A percentile compares a stretch with the other conserved stretches of the same genome.
These are phyloP conservation scores for Alitta virens DNA, from an alignment of 2,888 invertebrate species.

Conservation along the genomic window DNA sequence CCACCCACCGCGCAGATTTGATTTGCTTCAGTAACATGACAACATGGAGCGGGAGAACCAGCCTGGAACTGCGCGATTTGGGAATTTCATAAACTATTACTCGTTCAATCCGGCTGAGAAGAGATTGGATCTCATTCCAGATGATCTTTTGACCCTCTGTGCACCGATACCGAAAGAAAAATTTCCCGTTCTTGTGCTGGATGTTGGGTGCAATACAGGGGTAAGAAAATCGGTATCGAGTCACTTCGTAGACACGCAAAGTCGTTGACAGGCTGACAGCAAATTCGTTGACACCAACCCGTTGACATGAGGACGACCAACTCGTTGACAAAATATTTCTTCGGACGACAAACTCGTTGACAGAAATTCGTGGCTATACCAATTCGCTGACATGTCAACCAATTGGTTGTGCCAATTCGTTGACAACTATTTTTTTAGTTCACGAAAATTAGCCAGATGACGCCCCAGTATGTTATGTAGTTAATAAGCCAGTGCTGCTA, in stretches of 20 bases:
- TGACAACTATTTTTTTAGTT: too few species aligned
- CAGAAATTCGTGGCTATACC: too few species aligned
- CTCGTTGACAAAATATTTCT: too few species aligned
- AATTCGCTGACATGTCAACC: slow-evolving; percentile 1
- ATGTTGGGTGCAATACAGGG: slow-evolving; percentile 79
- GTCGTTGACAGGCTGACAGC: background rate
- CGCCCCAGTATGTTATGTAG: too few species aligned
- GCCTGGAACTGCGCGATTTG: slow-evolving; percentile 76
- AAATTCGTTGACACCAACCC: background rate
- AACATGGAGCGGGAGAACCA: slow-evolving; percentile 19
- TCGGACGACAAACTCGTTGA: too few species aligned
- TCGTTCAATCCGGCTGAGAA: slow-evolving; percentile 73
- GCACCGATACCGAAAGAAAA: slow-evolving; percentile 58
- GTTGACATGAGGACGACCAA: too few species aligned
- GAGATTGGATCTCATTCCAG: slow-evolving; percentile 67
- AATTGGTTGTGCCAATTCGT: too few species aligned
- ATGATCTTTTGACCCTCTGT: slow-evolving; percentile 53
- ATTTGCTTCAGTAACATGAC: too few species aligned
- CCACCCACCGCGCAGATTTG: too few species aligned
- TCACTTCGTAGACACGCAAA: background rate
- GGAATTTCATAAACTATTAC: slow-evolving; percentile 87
- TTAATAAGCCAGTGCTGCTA: too few species aligned
- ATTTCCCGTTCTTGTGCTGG: slow-evolving; percentile 56
- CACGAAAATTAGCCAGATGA: too few species aligned
- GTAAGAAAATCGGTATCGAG: slow-evolving; percentile 60